Base-by-base conservation (phyloP, 2,113 vertebrate genomes). In the Rallus limicola region DNA sequence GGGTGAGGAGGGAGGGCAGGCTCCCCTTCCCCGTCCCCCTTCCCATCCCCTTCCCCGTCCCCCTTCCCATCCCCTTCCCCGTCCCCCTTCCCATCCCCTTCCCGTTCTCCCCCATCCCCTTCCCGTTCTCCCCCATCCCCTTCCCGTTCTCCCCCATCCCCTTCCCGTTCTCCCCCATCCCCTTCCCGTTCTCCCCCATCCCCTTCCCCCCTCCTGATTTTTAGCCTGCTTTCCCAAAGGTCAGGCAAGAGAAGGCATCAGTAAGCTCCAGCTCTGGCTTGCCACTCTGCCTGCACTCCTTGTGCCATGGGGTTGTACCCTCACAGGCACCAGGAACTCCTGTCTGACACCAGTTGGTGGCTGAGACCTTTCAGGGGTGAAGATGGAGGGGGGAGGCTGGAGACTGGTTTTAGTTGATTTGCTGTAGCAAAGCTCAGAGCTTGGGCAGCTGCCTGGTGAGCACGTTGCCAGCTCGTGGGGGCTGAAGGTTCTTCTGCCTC, bases 251-350 rank as follows among this genome's bases (percentile, higher is more conserved):
- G 38, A 46, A 60, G 34, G 40, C 29, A n/a, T 29, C 7, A 11
- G 17, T 69, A 31, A 85, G 42, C 23, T 5, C 11, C 28, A 46
- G 59, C 23, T 26, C 23, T 11, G 33, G 25, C 33, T 81, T 7
- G 0, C 20, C 20, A 34, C 21, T 71, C 58, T 10, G 59, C 28
- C 68, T 13, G n/a, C 2, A 0, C 52, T 76, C 16, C 28, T 31
- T 33, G 24, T 4, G 14, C 25, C 3, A 0, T 11, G 26, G 21
- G 68, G 31, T 12, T 0, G 0, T 28, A 25, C 79, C 58, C 42
- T 44, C 60, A 24, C 0, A 2, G n/a, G 14, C 53, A 20, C 16
- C 5, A 2, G 48, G 16, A 15, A 16, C 44, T 63, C 58, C 67
- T 11, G 4, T 70, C 53, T 29, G 25, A 2, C 31, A 15, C 36